Evolutionary conservation across 2,797 vertebrate species (phyloP).

Genomic region (Stomatorhinus walkeri): DNA sequence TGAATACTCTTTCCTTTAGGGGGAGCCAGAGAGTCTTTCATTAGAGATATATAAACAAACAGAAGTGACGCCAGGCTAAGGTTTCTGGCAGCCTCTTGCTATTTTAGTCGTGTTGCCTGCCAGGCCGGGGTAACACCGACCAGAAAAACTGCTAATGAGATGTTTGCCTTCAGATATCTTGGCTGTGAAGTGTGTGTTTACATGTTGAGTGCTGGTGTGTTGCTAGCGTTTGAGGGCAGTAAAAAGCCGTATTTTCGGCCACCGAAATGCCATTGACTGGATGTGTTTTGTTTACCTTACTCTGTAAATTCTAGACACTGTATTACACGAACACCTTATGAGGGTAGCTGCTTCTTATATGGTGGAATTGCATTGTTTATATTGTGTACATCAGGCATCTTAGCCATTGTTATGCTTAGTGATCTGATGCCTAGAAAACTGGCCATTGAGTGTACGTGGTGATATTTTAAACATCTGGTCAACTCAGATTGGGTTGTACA

Average conservation of each 20-base stretch:
- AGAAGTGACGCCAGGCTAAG: conserved; percentile 53
- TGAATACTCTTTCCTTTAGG: background rate
- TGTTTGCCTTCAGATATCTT: conserved; percentile 9
- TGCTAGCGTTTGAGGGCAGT: background rate
- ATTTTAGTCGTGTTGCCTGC: conserved; percentile 57
- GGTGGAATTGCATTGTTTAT: background rate
- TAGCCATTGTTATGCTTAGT: background rate
- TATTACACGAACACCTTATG: background rate
- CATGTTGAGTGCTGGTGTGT: conserved; percentile 38
- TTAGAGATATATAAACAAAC: background rate
- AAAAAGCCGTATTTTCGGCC: background rate
- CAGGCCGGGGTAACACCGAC: conserved; percentile 52
- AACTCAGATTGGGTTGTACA: background rate
- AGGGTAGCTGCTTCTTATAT: background rate
- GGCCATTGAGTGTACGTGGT: background rate
- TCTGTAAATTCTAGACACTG: background rate
- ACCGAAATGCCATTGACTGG: background rate
- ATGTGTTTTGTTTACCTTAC: background rate
- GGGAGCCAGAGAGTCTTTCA: background rate
- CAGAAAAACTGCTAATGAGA: conserved; percentile 11
- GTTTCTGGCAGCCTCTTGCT: conserved; percentile 73
- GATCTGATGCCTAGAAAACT: background rate
- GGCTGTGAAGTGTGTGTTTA: conserved; percentile 16
- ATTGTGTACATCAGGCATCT: background rate
- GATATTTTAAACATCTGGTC: background rate